These are phyloP conservation scores for Athripsodes cinereus DNA, from an alignment of 2,888 invertebrate genomes.

Conservation along the genomic window DNA sequence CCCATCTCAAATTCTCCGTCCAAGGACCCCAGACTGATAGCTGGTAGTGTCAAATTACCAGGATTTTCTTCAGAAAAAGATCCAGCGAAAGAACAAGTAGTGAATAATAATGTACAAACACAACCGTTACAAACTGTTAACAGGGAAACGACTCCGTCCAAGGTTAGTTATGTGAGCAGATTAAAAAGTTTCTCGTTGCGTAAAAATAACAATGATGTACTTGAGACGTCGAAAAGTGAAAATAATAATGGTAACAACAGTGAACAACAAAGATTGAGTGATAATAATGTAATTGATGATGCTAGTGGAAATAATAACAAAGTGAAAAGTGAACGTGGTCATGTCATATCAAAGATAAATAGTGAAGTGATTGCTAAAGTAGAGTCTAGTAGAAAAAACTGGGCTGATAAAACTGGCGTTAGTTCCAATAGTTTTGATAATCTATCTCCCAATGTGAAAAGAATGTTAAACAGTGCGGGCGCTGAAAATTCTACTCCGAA, in stretches of 20 bases:
- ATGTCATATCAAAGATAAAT: slow-evolving; percentile 21
- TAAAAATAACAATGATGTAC: slow-evolving; percentile 12
- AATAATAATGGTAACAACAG: background rate
- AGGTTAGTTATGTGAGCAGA: slow-evolving; percentile 25
- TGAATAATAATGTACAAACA: background rate
- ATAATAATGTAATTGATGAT: slow-evolving; percentile 10
- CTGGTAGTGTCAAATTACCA: slow-evolving; percentile 43
- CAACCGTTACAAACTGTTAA: slow-evolving; percentile 3
- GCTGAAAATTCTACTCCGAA: slow-evolving; percentile 31
- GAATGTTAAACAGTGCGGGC: slow-evolving; percentile 53
- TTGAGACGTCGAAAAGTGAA: slow-evolving; percentile 10
- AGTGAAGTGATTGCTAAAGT: slow-evolving; percentile 27
- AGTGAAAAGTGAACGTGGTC: slow-evolving; percentile 12
- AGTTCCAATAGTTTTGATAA: slow-evolving; percentile 45
- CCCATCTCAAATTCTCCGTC: slow-evolving; percentile 28
- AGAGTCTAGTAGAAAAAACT: slow-evolving; percentile 26
- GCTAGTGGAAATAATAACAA: slow-evolving; percentile 1
- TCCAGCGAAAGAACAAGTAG: background rate
- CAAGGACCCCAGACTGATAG: slow-evolving; percentile 39
- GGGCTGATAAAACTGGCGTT: slow-evolving; percentile 30
- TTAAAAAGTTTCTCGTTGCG: slow-evolving; percentile 24
- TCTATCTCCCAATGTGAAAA: slow-evolving; percentile 56
- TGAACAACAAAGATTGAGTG: slow-evolving; percentile 9
- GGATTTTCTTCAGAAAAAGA: slow-evolving; percentile 33
- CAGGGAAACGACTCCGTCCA: slow-evolving; percentile 11